phyloP scores from a whole-genome alignment of 1,140 invertebrate genomes.

The Cydia fagiglandana region DNA sequence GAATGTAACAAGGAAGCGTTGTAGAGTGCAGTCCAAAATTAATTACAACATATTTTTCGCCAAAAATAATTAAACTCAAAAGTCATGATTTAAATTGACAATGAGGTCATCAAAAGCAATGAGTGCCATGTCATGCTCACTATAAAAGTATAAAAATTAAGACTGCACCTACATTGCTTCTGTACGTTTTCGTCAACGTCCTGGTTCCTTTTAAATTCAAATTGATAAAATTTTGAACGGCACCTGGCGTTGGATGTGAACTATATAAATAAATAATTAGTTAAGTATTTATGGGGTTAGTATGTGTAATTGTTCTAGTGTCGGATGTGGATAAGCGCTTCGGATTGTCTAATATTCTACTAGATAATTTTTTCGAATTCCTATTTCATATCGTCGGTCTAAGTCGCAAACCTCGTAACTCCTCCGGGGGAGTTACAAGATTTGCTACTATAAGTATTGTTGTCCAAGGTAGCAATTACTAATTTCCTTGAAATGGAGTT shows the following conservation, averaged over 20 bases:
- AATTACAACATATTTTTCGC: neutral
- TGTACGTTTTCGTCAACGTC: neutral
- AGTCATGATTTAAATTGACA: no score
- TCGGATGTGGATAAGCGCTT: constrained; percentile 20
- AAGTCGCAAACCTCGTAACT: no score
- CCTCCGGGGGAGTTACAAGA: no score
- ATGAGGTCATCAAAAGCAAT: no score
- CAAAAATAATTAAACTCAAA: no score
- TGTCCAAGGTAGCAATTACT: no score
- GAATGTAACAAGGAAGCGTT: neutral
- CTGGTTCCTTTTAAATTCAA: neutral
- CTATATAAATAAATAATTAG: constrained; percentile 32
- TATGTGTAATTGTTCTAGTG: constrained; percentile 22
- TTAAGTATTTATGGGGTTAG: constrained; percentile 30
- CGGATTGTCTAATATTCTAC: neutral
- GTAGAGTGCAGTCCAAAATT: neutral
- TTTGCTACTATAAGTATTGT: no score
- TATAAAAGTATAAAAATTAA: no score
- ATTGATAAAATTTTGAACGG: neutral
- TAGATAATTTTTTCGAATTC: neutral
- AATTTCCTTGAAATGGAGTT: no score
- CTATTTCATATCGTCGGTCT: no score
- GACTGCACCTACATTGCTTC: neutral
- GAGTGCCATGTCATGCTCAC: no score
- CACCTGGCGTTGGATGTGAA: neutral